Percentiles rank a stretch among this genome's conserved stretches.
Conservation (phyloP, 2,888 invertebrate genomes). For the Pseudanteris insignis region DNA sequence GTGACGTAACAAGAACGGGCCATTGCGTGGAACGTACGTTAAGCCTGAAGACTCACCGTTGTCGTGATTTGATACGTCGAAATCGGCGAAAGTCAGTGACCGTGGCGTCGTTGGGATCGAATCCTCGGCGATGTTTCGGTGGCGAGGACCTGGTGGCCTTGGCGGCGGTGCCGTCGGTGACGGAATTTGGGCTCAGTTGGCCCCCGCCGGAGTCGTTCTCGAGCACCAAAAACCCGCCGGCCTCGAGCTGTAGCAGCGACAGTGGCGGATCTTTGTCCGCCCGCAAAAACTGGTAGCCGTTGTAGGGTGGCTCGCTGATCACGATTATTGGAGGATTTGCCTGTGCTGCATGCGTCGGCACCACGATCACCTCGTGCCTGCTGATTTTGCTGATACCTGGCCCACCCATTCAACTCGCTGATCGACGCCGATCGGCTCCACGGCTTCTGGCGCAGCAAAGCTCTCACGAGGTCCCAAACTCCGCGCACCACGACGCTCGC, state of each 20-base stretch:
- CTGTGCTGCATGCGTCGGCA: slow-evolving; percentile 61
- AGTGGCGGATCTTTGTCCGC: slow-evolving; percentile 49
- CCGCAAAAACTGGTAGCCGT: slow-evolving; percentile 54
- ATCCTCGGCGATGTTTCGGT: slow-evolving; percentile 60
- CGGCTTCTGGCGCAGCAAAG: slow-evolving; percentile 45
- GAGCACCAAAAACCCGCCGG: slow-evolving; percentile 26
- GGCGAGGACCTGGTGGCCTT: slow-evolving; percentile 58
- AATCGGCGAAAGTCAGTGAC: slow-evolving; percentile 59
- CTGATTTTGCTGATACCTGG: slow-evolving; percentile 61
- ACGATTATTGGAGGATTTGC: slow-evolving; percentile 58
- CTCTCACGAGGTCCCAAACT: slow-evolving; percentile 11
- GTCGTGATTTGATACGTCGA: slow-evolving; percentile 59
- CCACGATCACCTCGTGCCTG: slow-evolving; percentile 64
- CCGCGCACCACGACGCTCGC: slow-evolving; percentile 1
- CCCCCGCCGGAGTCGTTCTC: slow-evolving; percentile 29
- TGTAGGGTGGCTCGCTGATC: slow-evolving; percentile 56
- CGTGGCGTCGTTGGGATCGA: slow-evolving; percentile 59
- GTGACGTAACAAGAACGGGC: too few species aligned
- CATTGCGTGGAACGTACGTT: background rate
- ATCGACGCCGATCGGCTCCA: slow-evolving; percentile 57
- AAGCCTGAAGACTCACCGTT: slow-evolving; percentile 58
- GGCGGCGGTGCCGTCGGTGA: slow-evolving; percentile 50
- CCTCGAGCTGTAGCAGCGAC: slow-evolving; percentile 50
- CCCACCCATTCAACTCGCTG: slow-evolving; percentile 65
- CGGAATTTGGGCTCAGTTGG: slow-evolving; percentile 31